These are phyloP conservation scores for Oligia fasciuncula DNA, from an alignment of 2,888 invertebrate species.

Conservation along the genomic window DNA sequence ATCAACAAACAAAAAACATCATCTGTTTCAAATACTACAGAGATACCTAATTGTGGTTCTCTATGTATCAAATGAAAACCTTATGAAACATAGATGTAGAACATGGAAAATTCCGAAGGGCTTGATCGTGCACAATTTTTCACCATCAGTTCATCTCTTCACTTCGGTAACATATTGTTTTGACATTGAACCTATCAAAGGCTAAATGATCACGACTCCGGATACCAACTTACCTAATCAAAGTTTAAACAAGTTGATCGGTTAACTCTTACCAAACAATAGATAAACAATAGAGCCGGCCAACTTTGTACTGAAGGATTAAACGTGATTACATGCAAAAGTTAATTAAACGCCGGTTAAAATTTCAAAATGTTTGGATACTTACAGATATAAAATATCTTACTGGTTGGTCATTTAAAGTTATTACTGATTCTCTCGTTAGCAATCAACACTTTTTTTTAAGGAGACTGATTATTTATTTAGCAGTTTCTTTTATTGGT, in stretches of 20 bases:
- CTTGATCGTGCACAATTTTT: constrained; percentile 16
- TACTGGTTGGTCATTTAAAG: constrained; percentile 28
- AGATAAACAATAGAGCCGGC: constrained; percentile 63
- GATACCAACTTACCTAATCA: constrained; percentile 67
- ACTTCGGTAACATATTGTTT: constrained; percentile 56
- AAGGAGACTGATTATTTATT: constrained; percentile 33
- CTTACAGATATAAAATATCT: constrained; percentile 55
- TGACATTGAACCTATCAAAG: constrained; percentile 67
- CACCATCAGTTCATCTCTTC: constrained; percentile 37
- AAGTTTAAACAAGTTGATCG: constrained; percentile 67
- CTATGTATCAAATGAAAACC: neutral
- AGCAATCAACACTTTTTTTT: constrained; percentile 30
- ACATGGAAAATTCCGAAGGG: neutral
- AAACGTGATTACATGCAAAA: constrained; percentile 62
- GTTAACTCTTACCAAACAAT: constrained; percentile 60
- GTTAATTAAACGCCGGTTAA: constrained; percentile 52
- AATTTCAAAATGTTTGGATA: constrained; percentile 34
- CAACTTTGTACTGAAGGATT: constrained; percentile 57
- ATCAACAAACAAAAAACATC: neutral
- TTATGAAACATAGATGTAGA: neutral
- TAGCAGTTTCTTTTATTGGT: constrained; percentile 27
- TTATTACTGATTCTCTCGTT: constrained; percentile 23
- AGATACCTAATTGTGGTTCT: neutral
- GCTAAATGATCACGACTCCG: constrained; percentile 61
- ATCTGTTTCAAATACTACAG: neutral